Percentiles rank a stretch among this genome's conserved stretches.
phyloP scores from a whole-genome alignment of 2,797 vertebrate genomes.

The Etheostoma perlongum region DNA sequence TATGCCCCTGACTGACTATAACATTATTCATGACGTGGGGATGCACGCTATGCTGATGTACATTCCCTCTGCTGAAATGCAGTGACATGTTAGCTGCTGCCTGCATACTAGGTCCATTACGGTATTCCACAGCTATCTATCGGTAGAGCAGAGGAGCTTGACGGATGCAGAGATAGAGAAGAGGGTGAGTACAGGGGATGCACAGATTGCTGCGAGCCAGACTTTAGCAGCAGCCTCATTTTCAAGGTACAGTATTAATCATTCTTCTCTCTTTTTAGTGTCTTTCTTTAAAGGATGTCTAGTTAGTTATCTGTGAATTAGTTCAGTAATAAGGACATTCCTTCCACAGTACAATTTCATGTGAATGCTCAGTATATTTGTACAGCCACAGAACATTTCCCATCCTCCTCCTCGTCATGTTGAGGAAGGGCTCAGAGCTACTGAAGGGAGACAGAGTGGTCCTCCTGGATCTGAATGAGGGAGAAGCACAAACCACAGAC shows the following conservation, averaged over 20 bases:
- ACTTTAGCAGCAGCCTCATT: conserved; percentile 41
- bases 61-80: conserved; percentile 50
- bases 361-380: conserved; percentile 15
- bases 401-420: conserved; percentile 65
- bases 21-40: conserved; percentile 64
- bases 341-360: conserved; percentile 6
- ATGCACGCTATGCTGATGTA: conserved; percentile 28
- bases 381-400: conserved; percentile 17
- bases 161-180: conserved; percentile 71
- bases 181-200: conserved; percentile 58
- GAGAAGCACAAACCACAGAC: conserved; percentile 73
- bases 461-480: conserved; percentile 79
- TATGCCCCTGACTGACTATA: conserved; percentile 39
- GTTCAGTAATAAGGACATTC: conserved; percentile 35
- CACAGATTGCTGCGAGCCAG: conserved; percentile 66
- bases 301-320: background rate
- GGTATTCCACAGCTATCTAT: conserved; percentile 66
- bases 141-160: conserved; percentile 61
- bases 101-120: conserved; percentile 65
- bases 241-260: conserved; percentile 48
- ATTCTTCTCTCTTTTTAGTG: background rate
- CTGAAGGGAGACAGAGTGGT: conserved; percentile 80
- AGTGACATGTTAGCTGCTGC: conserved; percentile 44
- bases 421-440: conserved; percentile 78
- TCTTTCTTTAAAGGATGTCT: conserved; percentile 20